A percentile compares a stretch with the other conserved stretches of the same genome.
Evolutionary conservation across 1,140 invertebrate genomes (phyloP).

Genomic region (Bilobella aurantiaca): DNA sequence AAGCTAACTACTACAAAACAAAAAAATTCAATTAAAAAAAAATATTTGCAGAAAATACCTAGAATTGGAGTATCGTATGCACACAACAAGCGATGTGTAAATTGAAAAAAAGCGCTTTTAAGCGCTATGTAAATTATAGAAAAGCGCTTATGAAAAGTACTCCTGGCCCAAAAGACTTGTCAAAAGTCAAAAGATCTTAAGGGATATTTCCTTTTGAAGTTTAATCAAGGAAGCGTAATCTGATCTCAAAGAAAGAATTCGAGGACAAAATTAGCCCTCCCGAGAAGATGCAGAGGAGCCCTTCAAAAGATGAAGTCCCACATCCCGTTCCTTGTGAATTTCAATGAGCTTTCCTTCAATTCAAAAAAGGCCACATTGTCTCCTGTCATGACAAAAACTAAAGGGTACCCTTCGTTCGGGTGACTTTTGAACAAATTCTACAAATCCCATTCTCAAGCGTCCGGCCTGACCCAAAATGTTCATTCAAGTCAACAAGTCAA

Average conservation of each 20-base stretch:
- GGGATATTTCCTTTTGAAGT: background rate
- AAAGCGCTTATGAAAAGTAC: background rate
- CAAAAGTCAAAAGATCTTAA: background rate
- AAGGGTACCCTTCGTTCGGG: background rate
- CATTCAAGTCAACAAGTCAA: background rate
- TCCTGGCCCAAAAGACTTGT: background rate
- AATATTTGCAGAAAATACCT: no score
- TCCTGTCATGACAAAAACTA: background rate
- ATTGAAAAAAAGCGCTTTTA: no score
- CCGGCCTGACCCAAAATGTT: background rate
- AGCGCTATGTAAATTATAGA: no score
- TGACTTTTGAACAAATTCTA: slow-evolving; percentile 3
- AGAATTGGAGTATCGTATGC: no score
- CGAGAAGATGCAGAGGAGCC: no score
- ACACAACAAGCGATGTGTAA: no score
- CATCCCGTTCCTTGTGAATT: background rate
- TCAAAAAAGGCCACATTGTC: background rate
- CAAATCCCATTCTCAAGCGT: background rate
- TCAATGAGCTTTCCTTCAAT: background rate
- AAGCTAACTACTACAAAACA: no score
- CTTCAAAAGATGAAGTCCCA: no score
- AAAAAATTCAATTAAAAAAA: no score
- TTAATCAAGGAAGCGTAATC: background rate
- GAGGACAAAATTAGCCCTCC: no score
- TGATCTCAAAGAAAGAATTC: background rate